Evolutionary conservation across 2,888 invertebrate genomes (phyloP).

Genomic region (Morpho helenor): DNA sequence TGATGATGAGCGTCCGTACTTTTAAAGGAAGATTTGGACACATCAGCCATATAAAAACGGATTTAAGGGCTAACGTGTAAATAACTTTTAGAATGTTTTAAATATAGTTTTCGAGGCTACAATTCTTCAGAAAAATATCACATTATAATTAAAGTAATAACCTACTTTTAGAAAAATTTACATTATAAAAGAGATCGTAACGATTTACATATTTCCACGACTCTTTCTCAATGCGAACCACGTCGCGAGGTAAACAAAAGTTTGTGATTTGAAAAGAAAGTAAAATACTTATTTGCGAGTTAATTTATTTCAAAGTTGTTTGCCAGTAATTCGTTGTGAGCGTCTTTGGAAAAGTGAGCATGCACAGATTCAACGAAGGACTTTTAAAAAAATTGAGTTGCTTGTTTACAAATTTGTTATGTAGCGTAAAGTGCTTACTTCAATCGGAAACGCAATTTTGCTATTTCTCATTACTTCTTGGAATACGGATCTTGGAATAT

Average conservation of each 20-base stretch:
- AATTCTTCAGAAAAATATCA: no score
- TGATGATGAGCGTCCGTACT: no score
- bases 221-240: conserved; percentile 11
- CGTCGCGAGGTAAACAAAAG: conserved; percentile 49
- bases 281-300: conserved; percentile 69
- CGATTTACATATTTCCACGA: conserved; percentile 6
- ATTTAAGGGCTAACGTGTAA: no score
- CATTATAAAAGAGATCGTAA: background rate
- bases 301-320: conserved; percentile 77
- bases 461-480: no score
- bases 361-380: conserved; percentile 29
- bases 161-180: no score
- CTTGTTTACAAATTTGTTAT: conserved; percentile 16
- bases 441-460: no score
- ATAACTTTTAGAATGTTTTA: no score
- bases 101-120: no score
- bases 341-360: conserved; percentile 54
- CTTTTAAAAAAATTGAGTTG: conserved; percentile 23
- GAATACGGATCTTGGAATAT: no score
- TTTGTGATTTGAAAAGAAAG: conserved; percentile 43
- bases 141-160: no score
- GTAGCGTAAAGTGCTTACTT: conserved; percentile 3
- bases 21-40: no score
- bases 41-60: no score
- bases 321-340: conserved; percentile 75